Evolutionary conservation across 2,113 vertebrate genomes (phyloP), one percentile per base, ranked within the genome.

Genomic region (Etia nguti): DNA sequence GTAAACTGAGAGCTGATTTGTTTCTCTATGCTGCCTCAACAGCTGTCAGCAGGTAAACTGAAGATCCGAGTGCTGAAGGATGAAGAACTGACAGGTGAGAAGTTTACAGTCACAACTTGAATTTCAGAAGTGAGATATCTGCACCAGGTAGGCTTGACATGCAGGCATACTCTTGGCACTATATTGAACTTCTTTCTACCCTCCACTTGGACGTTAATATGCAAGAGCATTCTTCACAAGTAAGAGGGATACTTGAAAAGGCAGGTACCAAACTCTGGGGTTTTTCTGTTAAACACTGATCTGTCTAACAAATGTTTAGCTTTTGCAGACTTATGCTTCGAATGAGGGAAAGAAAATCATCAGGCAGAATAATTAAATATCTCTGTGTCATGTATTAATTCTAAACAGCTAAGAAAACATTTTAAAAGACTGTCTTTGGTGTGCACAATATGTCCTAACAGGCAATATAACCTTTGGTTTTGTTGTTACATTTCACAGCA

Each of bases 1-100:
- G 29, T 26, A 70, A 54, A 12, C 79, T 82, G 12, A 24, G 38
- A 84, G 38, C n/a, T 89, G 70, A 77, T 89, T 55, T 65, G 65
- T 95, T 10, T 81, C 80, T 59, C 4, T 22, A 24, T 65, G 29
- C 89, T 54, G 82, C 93, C 88, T 54, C 79, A 89, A 10, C 88
- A 99, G 97, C 50, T 96, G 93, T 95, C 97, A 92, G 91, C 96
- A 56, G 97, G 97, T 85, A 98, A 96, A 95, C 80, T 97, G 89
- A 99, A 96, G 94, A 88, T 99, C 83, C 96, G 96, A 90, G 82
- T 97, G 46, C 96, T 99, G 88, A 98, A 97, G 94, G 95, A 97
- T 10, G 92, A 97, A 46, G n/a, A 59, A 6, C 50, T 93, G 80
- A 89, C 89, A 93, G 95, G 96, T 96, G 81, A 93, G 94, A 85